Evolutionary conservation across 30 jellyfish, hydroid and myxozoan species (phyloP), one percentile per base, ranked within the genome.

Genomic region (Phacellophora camtschatica): DNA sequence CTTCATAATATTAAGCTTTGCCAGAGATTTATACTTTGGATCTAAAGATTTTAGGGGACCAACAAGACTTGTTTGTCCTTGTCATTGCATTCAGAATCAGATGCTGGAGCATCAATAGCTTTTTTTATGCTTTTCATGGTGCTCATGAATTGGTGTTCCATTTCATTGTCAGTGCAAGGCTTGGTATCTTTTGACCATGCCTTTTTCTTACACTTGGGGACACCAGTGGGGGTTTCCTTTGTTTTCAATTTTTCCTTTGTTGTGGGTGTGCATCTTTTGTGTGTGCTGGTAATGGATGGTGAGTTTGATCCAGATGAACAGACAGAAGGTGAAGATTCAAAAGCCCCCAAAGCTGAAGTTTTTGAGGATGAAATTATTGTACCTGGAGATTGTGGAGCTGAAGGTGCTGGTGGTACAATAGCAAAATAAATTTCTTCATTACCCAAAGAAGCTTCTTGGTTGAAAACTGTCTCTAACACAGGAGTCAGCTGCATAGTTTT

Each of bases 21-120:
- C 80, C 80, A 66, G 34, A 32, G 80, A 32, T 20, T 66, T 66
- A 32, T 30, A 66, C 62, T 62, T 66, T 32, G 80, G 80, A 37
- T 66, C 80, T 34, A 66, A 66, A 30, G 80, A 34, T 32, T 42
- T 32, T 19, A 66, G 34, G 36, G 61, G 80, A 19, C 62, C 80
- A 7, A 66, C 62, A 22, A 66, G 80, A 11, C 80, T 66, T 66
- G 22, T 32, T 32, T 50, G 37, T 32, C 34, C 34, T 32, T 66
- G 65, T 66, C 62, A 34, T 66, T 62, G 16, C 37, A 59, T 32
- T 34, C 80, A 66, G 55, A 30, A 8, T 5, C 61, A 29, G 53
- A 20, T 32, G 63, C 32, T 66, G 61, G 53, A 3, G 34, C 62
- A 25, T 2, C 55, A 5, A 34, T 66, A 32, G 80, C 80, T 66